Percentiles rank a stretch among this genome's conserved stretches.
These are phyloP conservation scores for Athripsodes cinereus DNA, from an alignment of 2,888 invertebrate species.

Conservation along the genomic window DNA sequence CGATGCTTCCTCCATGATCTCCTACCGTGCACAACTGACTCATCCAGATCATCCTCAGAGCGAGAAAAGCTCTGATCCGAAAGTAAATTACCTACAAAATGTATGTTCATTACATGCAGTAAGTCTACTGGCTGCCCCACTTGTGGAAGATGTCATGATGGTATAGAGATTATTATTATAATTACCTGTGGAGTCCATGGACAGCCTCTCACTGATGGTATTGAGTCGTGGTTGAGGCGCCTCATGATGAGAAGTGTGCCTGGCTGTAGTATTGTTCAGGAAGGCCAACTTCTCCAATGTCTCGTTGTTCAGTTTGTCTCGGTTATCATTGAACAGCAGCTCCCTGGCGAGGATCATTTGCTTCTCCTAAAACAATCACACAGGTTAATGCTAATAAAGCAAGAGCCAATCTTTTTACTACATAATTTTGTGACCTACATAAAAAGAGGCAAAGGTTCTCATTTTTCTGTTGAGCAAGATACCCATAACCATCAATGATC, in stretches of 20 bases:
- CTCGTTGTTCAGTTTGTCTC: constrained; percentile 68
- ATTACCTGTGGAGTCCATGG: constrained; percentile 69
- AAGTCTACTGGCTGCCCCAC: no score
- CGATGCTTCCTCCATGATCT: constrained; percentile 48
- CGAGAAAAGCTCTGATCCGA: constrained; percentile 78
- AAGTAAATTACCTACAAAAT: constrained; percentile 56
- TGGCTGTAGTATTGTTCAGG: constrained; percentile 58
- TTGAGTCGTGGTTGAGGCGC: constrained; percentile 51
- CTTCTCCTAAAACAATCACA: constrained; percentile 52
- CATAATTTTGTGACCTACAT: no score
- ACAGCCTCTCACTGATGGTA: constrained; percentile 52
- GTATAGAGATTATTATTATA: background rate
- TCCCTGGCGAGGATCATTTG: constrained; percentile 70
- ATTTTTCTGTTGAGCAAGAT: no score
- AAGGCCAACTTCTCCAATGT: constrained; percentile 77
- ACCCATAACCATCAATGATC: no score
- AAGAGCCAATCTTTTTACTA: no score
- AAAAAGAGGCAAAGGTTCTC: no score
- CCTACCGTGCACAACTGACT: constrained; percentile 45
- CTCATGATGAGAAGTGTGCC: constrained; percentile 37
- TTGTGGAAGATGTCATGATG: no score
- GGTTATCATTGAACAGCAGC: constrained; percentile 63
- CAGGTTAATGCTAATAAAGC: no score
- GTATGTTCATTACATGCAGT: no score
- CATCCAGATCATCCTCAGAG: constrained; percentile 76